phyloP scores from a whole-genome alignment of 2,888 invertebrate species.

The Phalangium opilio region DNA sequence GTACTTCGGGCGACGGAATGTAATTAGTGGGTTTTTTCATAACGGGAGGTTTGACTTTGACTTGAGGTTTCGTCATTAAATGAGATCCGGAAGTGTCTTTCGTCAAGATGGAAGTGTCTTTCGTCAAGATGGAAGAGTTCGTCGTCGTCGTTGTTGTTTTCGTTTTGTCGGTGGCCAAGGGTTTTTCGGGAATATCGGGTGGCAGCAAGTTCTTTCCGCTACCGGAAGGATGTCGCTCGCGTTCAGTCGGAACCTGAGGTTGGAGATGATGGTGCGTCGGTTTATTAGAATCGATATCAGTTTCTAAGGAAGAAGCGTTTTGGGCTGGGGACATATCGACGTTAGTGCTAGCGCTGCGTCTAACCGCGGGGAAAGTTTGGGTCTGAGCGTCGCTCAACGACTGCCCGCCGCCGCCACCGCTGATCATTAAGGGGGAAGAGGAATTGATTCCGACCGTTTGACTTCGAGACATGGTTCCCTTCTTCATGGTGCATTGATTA shows the following conservation, averaged over 20 bases:
- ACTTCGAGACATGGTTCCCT: slow-evolving; percentile 27
- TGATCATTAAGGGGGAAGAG: no score
- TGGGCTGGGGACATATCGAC: neutral
- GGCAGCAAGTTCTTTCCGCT: neutral
- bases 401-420: neutral
- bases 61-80: slow-evolving; percentile 1
- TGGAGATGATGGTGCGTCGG: no score
- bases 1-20: slow-evolving; percentile 1
- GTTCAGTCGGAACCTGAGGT: no score
- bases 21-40: slow-evolving; percentile 47
- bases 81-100: slow-evolving; percentile 20
- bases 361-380: slow-evolving; percentile 14
- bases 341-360: slow-evolving; percentile 14
- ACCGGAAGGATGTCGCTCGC: neutral
- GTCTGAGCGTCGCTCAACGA: neutral
- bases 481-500: slow-evolving; percentile 59
- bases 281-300: no score
- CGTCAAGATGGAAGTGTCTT: slow-evolving; percentile 12
- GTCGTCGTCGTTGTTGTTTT: neutral
- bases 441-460: no score
- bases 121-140: slow-evolving; percentile 11
- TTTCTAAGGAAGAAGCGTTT: no score
- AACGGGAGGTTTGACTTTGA: slow-evolving; percentile 58
- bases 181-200: neutral
- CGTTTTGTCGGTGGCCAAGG: neutral